Conservation (phyloP, 2,888 invertebrate genomes). For the Agapostemon virescens region DNA sequence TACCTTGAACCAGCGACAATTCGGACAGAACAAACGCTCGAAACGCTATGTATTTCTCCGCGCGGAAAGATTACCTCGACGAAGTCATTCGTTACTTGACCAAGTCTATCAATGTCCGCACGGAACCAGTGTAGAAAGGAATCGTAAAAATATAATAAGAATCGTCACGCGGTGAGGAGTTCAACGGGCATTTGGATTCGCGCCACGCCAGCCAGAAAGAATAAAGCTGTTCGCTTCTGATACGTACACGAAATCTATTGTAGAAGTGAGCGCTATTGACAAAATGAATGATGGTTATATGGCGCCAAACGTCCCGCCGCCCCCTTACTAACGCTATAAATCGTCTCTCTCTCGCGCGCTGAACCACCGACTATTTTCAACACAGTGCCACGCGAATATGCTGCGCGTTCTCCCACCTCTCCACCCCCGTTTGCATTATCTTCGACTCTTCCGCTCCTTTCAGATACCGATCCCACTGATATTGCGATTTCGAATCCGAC, state of each 20-base stretch:
- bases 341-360: conserved; percentile 70
- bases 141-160: conserved; percentile 63
- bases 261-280: conserved; percentile 74
- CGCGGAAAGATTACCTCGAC: neutral
- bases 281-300: conserved; percentile 77
- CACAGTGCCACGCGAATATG: conserved; percentile 59
- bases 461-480: conserved; percentile 58
- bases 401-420: conserved; percentile 33
- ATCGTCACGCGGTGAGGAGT: conserved; percentile 51
- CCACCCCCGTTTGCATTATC: conserved; percentile 47
- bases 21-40: too few species aligned
- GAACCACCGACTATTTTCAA: conserved; percentile 61
- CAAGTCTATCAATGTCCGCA: conserved; percentile 28
- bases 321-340: conserved; percentile 72
- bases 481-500: conserved; percentile 33
- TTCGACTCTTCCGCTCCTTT: conserved; percentile 39
- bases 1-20: too few species aligned
- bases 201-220: conserved; percentile 71
- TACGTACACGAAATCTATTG: conserved; percentile 72
- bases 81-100: neutral
- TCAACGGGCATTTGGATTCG: conserved; percentile 70
- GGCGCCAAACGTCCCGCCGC: conserved; percentile 71
- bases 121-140: conserved; percentile 26
- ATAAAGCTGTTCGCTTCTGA: conserved; percentile 75
- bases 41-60: neutral